Evolutionary conservation across 2,888 invertebrate species (phyloP).

Genomic region (Epinotia bilunana): DNA sequence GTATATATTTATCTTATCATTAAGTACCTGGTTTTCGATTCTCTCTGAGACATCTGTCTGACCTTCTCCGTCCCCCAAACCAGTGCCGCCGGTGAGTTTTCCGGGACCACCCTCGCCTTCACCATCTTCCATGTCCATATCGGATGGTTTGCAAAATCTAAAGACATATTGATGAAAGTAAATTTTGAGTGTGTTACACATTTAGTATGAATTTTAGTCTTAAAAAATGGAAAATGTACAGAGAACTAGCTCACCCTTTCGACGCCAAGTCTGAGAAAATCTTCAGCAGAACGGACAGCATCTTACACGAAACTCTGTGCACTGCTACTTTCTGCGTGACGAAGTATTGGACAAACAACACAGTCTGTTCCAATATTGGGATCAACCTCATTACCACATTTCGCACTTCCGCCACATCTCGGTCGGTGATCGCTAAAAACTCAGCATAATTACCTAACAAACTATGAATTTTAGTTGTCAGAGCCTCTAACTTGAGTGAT

Average conservation of each 20-base stretch:
- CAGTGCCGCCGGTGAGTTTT: slow-evolving; percentile 89
- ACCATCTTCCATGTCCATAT: slow-evolving; percentile 90
- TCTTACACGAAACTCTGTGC: slow-evolving; percentile 92
- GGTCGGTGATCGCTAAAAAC: slow-evolving; percentile 60
- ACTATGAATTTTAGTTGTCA: slow-evolving; percentile 71
- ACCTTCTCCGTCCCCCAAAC: slow-evolving; percentile 96
- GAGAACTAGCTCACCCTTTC: slow-evolving; percentile 81
- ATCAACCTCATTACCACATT: slow-evolving; percentile 77
- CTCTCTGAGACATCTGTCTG: slow-evolving; percentile 97
- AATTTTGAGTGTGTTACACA: background rate
- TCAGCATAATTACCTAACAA: slow-evolving; percentile 75
- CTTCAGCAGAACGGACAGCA: slow-evolving; percentile 91
- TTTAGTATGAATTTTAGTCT: background rate
- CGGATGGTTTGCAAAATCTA: slow-evolving; percentile 97
- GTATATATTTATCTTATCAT: background rate
- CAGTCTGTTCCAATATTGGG: slow-evolving; percentile 91
- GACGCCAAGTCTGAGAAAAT: slow-evolving; percentile 93
- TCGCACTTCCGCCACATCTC: slow-evolving; percentile 58
- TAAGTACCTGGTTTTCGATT: slow-evolving; percentile 86
- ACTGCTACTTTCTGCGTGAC: slow-evolving; percentile 90
- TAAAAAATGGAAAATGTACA: background rate
- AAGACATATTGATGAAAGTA: slow-evolving; percentile 8
- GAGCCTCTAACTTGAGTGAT: slow-evolving; percentile 81
- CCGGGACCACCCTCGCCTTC: slow-evolving; percentile 86
- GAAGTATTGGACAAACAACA: slow-evolving; percentile 90